These are phyloP conservation scores for Pelobates cultripes DNA, from an alignment of 2,797 vertebrate genomes.

Conservation along the genomic window DNA sequence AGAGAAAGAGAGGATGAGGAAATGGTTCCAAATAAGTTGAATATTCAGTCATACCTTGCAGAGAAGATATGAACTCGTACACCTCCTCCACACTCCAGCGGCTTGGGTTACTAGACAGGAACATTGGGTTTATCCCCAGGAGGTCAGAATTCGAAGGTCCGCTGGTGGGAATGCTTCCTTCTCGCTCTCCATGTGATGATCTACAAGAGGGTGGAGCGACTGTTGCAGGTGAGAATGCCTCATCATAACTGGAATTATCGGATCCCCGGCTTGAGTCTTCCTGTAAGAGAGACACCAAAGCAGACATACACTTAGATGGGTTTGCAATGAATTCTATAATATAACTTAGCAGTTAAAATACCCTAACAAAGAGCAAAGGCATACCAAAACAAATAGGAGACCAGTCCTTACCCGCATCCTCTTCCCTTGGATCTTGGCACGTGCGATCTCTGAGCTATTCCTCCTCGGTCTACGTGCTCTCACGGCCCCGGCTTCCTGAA, in stretches of 20 bases:
- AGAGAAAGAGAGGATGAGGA: no score
- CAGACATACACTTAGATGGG: no score
- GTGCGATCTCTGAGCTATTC: constrained; percentile 83
- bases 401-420: constrained; percentile 74
- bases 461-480: constrained; percentile 82
- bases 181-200: constrained; percentile 76
- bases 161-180: constrained; percentile 73
- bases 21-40: no score
- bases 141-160: constrained; percentile 78
- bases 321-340: no score
- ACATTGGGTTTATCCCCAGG: constrained; percentile 84
- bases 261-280: constrained; percentile 94
- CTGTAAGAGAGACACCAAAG: constrained; percentile 41
- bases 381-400: neutral
- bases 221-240: constrained; percentile 85
- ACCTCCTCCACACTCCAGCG: constrained; percentile 97
- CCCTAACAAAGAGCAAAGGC: neutral
- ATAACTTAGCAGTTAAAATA: neutral
- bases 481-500: constrained; percentile 72
- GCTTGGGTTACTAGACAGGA: constrained; percentile 88
- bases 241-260: constrained; percentile 91
- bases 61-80: constrained; percentile 92
- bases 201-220: constrained; percentile 87
- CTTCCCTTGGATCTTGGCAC: constrained; percentile 86
- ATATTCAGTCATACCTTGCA: constrained; percentile 80